Base-by-base conservation (phyloP, 2,888 invertebrate genomes). In the Pristionchus exspectatus region DNA sequence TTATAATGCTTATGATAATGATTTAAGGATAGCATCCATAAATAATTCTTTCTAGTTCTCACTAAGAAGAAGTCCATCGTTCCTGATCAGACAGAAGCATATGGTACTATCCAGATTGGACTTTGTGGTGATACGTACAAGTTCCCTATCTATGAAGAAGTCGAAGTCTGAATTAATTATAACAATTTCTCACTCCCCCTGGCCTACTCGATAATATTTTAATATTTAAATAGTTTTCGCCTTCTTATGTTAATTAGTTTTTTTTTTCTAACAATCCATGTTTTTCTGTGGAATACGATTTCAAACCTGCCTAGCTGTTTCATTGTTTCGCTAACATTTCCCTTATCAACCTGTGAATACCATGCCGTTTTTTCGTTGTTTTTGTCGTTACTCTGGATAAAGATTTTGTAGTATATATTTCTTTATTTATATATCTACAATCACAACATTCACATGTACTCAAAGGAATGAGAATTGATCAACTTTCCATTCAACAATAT, bases 141-240 rank as follows among this genome's bases (percentile, higher is more conserved):
- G 14, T 84, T 84, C 84, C 84, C 81, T 18, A 27, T 56, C 59
- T 84, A 84, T 56, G 84, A 84, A 56, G 84, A 56, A 24, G 27
- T n/a, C 81, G 84, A 56, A 24, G 27, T n/a, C 81, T 83, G 27
- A 77, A 77, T 44, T 77, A 77, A 77, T 38, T 0, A 21, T 18
- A 83, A 50, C 44, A n/a, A n/a, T 44, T 54, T 38, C 74, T 33
- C 18, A 54, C n/a, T 77, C 27, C 18, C 27, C 21, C 21, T 77
- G 24, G 30, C 27, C 54, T 50, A 44, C 12, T 83, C 50, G 44
- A 21, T 38, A 77, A 33, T 83, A 18, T 83, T 2, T 83, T 27
- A n/a, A n/a, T 18, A 3, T 44, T n/a, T 44, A 18, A 50, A n/a
- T 83, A 16, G 12, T n/a, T 50, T 14, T 83, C n/a, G 5, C 77